A percentile compares a stretch with the other conserved stretches of the same genome.
Evolutionary conservation across 2,113 vertebrate genomes (phyloP).

Genomic region (Setophaga petechia): DNA sequence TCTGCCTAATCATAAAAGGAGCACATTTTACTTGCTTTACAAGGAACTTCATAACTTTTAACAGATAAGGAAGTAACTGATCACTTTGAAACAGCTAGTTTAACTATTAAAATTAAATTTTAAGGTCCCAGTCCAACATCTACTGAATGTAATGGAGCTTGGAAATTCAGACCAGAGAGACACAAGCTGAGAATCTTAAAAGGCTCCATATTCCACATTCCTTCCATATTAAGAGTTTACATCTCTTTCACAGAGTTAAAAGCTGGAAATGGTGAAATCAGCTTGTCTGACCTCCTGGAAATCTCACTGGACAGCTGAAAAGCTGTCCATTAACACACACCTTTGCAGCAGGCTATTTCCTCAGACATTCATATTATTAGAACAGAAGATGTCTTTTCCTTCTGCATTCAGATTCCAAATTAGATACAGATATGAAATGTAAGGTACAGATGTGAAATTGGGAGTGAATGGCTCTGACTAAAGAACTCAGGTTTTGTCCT

Average conservation of each 20-base stretch:
- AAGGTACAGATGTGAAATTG: background rate
- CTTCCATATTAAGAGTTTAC: background rate
- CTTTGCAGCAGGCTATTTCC: background rate
- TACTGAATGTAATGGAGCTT: background rate
- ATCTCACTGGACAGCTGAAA: background rate
- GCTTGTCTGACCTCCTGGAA: background rate
- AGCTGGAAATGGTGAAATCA: background rate
- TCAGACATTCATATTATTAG: background rate
- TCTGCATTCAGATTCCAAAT: background rate
- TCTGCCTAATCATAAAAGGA: constrained; percentile 14
- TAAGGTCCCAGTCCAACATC: background rate
- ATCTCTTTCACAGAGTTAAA: background rate
- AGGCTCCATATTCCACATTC: accelerated
- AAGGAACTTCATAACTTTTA: background rate
- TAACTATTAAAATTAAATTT: constrained; percentile 6
- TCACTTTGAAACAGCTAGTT: background rate
- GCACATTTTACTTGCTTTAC: background rate
- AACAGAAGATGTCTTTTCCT: background rate
- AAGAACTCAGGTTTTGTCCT: background rate
- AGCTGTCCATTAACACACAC: accelerated
- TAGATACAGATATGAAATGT: background rate
- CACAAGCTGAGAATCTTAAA: background rate
- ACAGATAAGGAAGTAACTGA: background rate
- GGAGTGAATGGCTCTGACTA: background rate
- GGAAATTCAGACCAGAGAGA: background rate